Evolutionary conservation across 2,113 vertebrate genomes (phyloP).

Genomic region (Sebastes schlegelii): DNA sequence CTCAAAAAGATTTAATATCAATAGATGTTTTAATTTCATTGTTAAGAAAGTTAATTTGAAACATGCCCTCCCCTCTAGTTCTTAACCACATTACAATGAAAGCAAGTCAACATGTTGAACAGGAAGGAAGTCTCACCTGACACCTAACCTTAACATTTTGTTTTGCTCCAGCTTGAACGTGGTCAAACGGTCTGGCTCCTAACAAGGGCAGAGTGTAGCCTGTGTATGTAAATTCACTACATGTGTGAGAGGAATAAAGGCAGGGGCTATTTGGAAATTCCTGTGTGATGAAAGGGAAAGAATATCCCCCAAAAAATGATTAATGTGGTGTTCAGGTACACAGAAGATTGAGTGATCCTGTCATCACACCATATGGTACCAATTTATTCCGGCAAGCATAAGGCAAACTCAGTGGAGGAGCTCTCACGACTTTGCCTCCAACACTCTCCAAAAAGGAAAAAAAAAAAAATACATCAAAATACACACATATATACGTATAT

Average conservation of each 20-base stretch:
- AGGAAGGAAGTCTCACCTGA: slow-evolving; percentile 77
- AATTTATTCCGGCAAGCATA: slow-evolving; percentile 86
- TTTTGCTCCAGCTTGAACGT: slow-evolving; percentile 77
- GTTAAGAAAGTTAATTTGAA: slow-evolving; percentile 38
- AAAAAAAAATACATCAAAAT: neutral
- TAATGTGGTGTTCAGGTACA: slow-evolving; percentile 87
- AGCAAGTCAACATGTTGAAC: slow-evolving; percentile 67
- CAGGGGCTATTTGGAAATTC: slow-evolving; percentile 82
- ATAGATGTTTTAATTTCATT: neutral
- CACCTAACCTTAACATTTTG: slow-evolving; percentile 78
- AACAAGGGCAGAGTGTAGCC: slow-evolving; percentile 78
- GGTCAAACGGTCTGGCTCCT: slow-evolving; percentile 77
- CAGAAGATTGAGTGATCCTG: slow-evolving; percentile 88
- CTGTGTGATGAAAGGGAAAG: slow-evolving; percentile 85
- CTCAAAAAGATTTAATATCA: neutral
- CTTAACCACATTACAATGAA: slow-evolving; percentile 48
- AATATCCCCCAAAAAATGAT: slow-evolving; percentile 86
- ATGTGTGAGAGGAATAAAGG: slow-evolving; percentile 83
- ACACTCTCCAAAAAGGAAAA: slow-evolving; percentile 50
- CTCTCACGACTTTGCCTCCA: slow-evolving; percentile 74
- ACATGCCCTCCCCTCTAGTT: neutral
- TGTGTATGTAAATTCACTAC: slow-evolving; percentile 82
- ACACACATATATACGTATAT: neutral
- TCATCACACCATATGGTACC: slow-evolving; percentile 87
- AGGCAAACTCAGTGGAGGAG: slow-evolving; percentile 81